Evolutionary conservation across 2,797 vertebrate genomes (phyloP).

Genomic region (Australoheros facetus): DNA sequence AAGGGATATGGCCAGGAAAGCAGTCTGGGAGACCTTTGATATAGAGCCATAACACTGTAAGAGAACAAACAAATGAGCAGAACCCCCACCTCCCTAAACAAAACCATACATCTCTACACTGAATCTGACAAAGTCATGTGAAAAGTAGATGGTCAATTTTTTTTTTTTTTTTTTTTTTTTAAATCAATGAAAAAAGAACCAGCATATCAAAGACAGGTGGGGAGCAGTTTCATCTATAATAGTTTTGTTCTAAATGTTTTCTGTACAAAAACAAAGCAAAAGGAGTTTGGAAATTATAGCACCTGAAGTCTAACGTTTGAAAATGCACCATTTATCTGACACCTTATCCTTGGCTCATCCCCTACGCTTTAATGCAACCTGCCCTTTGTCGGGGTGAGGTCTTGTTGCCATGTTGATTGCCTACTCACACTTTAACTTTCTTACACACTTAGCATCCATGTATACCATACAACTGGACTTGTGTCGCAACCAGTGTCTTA

Average conservation of each 20-base stretch:
- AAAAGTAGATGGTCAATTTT: constrained; percentile 58
- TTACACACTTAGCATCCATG: constrained; percentile 27
- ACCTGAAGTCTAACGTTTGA: constrained; percentile 80
- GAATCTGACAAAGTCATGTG: constrained; percentile 55
- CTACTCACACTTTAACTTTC: constrained; percentile 58
- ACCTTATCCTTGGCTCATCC: constrained; percentile 43
- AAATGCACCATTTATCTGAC: constrained; percentile 68
- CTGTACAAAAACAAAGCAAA: constrained; percentile 77
- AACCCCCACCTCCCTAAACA: constrained; percentile 13
- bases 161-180: constrained; percentile 44
- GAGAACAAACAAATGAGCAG: constrained; percentile 57
- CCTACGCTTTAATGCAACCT: constrained; percentile 47
- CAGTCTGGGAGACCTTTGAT: constrained; percentile 59
- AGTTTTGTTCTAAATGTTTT: constrained; percentile 70
- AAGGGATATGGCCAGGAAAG: constrained; percentile 69
- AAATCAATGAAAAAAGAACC: constrained; percentile 48
- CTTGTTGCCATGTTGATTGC: constrained; percentile 58
- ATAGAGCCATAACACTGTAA: constrained; percentile 64
- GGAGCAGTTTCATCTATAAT: constrained; percentile 60
- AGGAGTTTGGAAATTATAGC: constrained; percentile 80
- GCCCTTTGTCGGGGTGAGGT: constrained; percentile 58
- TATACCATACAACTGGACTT: constrained; percentile 25
- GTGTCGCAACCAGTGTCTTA: constrained; percentile 16
- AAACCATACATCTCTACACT: constrained; percentile 59
- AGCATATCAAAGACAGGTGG: constrained; percentile 65